Percentiles rank a stretch among this genome's conserved stretches.
phyloP scores from a whole-genome alignment of 1,140 invertebrate genomes.

The Drosophila gunungcola region DNA sequence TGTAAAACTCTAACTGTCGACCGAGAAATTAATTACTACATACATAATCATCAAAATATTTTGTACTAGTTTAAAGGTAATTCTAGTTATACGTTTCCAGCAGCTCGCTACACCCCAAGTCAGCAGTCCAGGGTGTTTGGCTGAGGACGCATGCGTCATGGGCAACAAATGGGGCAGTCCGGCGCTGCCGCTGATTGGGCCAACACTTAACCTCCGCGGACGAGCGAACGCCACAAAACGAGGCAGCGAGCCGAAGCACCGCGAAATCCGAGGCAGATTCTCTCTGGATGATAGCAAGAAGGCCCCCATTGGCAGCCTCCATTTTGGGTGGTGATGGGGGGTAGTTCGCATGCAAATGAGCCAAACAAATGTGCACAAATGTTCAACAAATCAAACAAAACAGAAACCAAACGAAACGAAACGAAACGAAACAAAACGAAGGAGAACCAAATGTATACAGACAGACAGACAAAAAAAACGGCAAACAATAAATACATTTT shows the following conservation, averaged over 20 bases:
- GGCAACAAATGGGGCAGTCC: slow-evolving; percentile 66
- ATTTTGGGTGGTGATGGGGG: neutral
- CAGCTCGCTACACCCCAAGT: neutral
- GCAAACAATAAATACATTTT: slow-evolving; percentile 62
- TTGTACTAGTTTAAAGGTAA: too few relatives aligned
- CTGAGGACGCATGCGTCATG: slow-evolving; percentile 70
- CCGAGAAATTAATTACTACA: too few relatives aligned
- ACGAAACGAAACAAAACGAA: slow-evolving; percentile 6
- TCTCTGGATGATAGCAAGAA: slow-evolving; percentile 7
- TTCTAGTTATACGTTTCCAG: neutral
- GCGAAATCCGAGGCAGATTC: slow-evolving; percentile 20
- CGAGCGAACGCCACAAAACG: slow-evolving; percentile 39
- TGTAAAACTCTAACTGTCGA: too few relatives aligned
- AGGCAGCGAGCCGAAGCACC: slow-evolving; percentile 16
- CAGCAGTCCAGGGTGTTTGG: slow-evolving; percentile 1
- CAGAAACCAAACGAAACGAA: slow-evolving; percentile 9
- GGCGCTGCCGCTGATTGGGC: slow-evolving; percentile 68
- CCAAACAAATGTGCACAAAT: slow-evolving; percentile 75
- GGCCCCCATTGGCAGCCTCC: slow-evolving; percentile 62
- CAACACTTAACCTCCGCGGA: slow-evolving; percentile 69
- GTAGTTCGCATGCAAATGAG: slow-evolving; percentile 62
- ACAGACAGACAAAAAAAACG: slow-evolving; percentile 18
- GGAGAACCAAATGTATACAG: slow-evolving; percentile 13
- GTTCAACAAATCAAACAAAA: slow-evolving; percentile 57
- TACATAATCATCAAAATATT: too few relatives aligned